Evolutionary conservation across 2,888 invertebrate genomes (phyloP).

Genomic region (Nebria salina): DNA sequence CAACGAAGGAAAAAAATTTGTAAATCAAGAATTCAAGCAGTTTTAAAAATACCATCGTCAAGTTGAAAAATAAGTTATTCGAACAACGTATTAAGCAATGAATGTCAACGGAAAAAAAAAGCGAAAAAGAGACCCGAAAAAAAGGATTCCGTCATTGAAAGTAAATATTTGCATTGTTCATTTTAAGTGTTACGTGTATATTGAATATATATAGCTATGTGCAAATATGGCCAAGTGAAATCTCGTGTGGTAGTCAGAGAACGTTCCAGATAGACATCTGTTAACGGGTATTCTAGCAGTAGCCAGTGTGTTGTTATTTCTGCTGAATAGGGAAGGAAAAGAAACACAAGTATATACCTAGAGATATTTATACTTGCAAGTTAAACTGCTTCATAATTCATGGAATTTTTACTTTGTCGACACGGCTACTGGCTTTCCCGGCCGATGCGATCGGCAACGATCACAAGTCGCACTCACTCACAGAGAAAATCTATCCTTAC

Average conservation of each 20-base stretch:
- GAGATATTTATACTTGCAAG: conserved; percentile 37
- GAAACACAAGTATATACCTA: not conserved
- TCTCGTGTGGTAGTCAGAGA: conserved; percentile 18
- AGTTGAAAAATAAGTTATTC: not conserved
- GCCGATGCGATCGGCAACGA: conserved; percentile 14
- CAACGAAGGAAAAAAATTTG: not conserved
- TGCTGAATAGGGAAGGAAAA: conserved; percentile 17
- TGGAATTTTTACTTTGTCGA: conserved; percentile 26
- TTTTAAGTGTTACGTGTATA: conserved; percentile 23
- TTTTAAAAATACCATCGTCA: no score
- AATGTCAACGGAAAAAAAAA: not conserved
- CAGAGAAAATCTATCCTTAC: conserved; percentile 35
- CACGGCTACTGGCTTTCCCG: conserved; percentile 23
- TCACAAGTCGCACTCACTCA: not conserved
- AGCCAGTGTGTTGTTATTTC: conserved; percentile 3
- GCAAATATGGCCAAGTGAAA: conserved; percentile 39
- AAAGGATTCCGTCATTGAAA: conserved; percentile 6
- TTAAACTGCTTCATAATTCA: conserved; percentile 38
- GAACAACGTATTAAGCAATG: not conserved
- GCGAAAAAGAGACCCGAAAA: not conserved
- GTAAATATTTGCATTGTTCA: conserved; percentile 28
- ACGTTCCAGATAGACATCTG: conserved; percentile 34
- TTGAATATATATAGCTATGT: conserved; percentile 13
- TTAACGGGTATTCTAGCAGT: conserved; percentile 23
- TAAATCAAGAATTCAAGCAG: not conserved